Evolutionary conservation across 2,113 vertebrate species (phyloP), one percentile per base, ranked within the genome.

Genomic region (Hassar affinis): DNA sequence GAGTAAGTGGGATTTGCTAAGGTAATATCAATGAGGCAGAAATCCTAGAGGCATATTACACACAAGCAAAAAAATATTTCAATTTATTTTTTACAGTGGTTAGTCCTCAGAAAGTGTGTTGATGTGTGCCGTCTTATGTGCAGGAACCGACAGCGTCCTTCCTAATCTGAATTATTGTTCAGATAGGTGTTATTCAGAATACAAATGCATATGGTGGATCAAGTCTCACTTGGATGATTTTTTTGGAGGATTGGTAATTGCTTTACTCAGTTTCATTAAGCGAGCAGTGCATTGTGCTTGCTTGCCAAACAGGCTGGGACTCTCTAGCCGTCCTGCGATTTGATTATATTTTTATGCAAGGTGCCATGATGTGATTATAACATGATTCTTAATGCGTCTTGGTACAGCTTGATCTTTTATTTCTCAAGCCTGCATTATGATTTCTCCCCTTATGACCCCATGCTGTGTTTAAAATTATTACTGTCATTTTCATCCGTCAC

Each of bases 321-420:
- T 56, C 51, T 56, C 74, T 56, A 56, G 20, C 8, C 30, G 35
- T 77, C 20, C 30, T 3, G 25, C 52, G 74, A 77, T 77, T 77
- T 56, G 74, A 56, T 56, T 56, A 56, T 18, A 54, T 56, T 56
- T 77, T 77, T 77, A 56, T 76, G 17, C 51, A 35, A 56, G n/a
- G 51, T 76, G 51, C 47, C 72, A 33, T 54, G 30, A 77, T 77
- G 20, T 25, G n/a, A 77, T 77, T 56, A 77, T 38, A 38, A 77
- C 35, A 56, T 56, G 51, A 77, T 77, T 54, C 30, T 56, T 56
- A 77, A 56, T 77, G 52, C 30, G 6, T 38, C 51, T 54, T 76
- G 27, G 47, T 35, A 49, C 18, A 38, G 56, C 30, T 77, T 77
- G 51, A 56, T 52, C 74, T 54, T 76, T 35, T 75, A 18, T 75